Conservation (phyloP, 2,113 vertebrate genomes). For the Pollimyrus isidori region DNA sequence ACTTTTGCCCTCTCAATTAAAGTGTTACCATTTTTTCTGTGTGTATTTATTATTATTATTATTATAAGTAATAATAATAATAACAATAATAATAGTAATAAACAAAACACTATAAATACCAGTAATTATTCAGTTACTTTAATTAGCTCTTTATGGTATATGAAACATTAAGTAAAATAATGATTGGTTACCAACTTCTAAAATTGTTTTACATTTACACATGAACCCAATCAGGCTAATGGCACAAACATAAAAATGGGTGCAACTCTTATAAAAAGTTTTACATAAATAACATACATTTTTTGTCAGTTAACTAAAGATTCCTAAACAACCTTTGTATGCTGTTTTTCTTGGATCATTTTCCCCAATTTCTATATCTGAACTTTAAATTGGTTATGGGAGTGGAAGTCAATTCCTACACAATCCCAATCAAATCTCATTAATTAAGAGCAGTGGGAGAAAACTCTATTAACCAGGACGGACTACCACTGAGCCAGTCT, state of each 20-base stretch:
- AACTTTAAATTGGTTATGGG: background rate
- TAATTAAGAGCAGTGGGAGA: background rate
- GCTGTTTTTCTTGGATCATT: background rate
- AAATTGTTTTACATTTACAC: background rate
- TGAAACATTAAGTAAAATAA: background rate
- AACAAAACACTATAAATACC: background rate
- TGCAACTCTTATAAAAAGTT: background rate
- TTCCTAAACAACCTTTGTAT: background rate
- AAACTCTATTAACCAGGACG: background rate
- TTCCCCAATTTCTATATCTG: background rate
- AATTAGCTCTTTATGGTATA: background rate
- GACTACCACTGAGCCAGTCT: background rate
- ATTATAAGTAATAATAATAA: background rate
- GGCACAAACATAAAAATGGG: background rate
- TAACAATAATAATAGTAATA: background rate
- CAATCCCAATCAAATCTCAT: background rate
- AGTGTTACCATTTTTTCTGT: background rate
- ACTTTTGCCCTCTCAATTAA: background rate
- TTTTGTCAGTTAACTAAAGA: background rate
- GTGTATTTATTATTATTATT: background rate
- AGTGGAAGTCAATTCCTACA: background rate
- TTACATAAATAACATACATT: background rate
- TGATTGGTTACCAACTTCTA: background rate
- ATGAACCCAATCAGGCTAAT: background rate
- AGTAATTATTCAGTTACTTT: background rate